phyloP scores from a whole-genome alignment of 2,888 invertebrate genomes.

The Hyalella azteca region DNA sequence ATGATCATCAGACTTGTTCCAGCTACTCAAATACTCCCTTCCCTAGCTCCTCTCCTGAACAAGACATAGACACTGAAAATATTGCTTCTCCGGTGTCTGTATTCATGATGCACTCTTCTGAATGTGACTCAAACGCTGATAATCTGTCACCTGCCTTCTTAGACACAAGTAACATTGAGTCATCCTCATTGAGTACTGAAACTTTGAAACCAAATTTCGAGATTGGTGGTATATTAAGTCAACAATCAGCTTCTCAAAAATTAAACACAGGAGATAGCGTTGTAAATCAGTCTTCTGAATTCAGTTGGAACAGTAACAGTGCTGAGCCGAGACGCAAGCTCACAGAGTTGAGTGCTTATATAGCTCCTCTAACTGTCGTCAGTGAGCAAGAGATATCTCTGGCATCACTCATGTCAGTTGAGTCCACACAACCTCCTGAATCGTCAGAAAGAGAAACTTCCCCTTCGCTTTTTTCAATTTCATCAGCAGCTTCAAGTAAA shows the following conservation, averaged over 20 bases:
- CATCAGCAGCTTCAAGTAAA: conserved; percentile 75
- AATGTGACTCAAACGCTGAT: background rate
- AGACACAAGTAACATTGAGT: background rate
- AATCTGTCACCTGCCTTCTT: background rate
- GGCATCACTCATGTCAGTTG: conserved; percentile 52
- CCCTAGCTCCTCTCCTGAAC: background rate
- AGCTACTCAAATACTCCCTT: background rate
- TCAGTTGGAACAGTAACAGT: background rate
- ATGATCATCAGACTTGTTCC: background rate
- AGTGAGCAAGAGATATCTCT: conserved; percentile 53
- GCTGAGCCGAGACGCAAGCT: background rate
- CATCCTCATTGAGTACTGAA: background rate
- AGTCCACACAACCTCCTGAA: conserved; percentile 54
- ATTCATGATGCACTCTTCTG: background rate
- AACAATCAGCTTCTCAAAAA: background rate
- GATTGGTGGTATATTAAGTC: conserved; percentile 3
- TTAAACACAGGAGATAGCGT: background rate
- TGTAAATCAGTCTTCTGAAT: background rate
- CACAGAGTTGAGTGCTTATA: background rate
- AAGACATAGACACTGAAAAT: too few species aligned
- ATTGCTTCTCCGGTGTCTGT: background rate
- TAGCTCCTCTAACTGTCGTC: conserved; percentile 16
- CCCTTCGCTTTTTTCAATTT: conserved; percentile 71
- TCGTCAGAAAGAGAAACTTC: conserved; percentile 58
- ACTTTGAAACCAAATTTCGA: background rate